Percentiles rank a stretch among this genome's conserved stretches.
phyloP scores from a whole-genome alignment of 2,113 vertebrate species.

The Carassius gibelio region DNA sequence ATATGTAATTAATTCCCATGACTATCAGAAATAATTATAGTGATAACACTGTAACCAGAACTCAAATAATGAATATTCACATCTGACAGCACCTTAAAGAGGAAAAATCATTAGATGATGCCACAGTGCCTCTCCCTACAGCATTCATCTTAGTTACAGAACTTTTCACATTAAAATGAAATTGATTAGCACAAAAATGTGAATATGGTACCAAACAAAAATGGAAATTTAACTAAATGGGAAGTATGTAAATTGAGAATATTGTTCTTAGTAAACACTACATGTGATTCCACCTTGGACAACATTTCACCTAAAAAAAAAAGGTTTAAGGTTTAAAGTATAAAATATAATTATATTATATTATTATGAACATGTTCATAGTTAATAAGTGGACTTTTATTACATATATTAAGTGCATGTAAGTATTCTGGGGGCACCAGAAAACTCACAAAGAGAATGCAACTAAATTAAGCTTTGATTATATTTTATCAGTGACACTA shows the following conservation, averaged over 20 bases:
- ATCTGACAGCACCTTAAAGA: background rate
- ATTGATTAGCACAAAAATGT: too few relatives aligned
- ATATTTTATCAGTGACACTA: background rate
- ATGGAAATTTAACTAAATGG: too few relatives aligned
- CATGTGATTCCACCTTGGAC: too few relatives aligned
- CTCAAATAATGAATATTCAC: background rate
- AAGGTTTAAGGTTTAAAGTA: too few relatives aligned
- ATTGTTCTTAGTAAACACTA: too few relatives aligned
- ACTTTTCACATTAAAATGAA: too few relatives aligned
- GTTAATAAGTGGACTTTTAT: background rate
- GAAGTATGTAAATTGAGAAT: too few relatives aligned
- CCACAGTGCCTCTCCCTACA: too few relatives aligned
- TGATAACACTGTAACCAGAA: background rate
- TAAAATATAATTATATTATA: background rate
- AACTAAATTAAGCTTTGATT: background rate
- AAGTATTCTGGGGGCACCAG: too few relatives aligned
- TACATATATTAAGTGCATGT: too few relatives aligned
- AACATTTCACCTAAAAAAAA: background rate
- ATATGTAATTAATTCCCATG: background rate
- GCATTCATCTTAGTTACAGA: background rate
- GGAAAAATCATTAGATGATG: too few relatives aligned
- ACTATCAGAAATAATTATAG: background rate
- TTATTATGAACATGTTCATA: background rate
- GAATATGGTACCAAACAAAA: too few relatives aligned
- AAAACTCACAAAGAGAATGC: background rate